Evolutionary conservation across 2,888 invertebrate species (phyloP).

Genomic region (Papilio demoleus): DNA sequence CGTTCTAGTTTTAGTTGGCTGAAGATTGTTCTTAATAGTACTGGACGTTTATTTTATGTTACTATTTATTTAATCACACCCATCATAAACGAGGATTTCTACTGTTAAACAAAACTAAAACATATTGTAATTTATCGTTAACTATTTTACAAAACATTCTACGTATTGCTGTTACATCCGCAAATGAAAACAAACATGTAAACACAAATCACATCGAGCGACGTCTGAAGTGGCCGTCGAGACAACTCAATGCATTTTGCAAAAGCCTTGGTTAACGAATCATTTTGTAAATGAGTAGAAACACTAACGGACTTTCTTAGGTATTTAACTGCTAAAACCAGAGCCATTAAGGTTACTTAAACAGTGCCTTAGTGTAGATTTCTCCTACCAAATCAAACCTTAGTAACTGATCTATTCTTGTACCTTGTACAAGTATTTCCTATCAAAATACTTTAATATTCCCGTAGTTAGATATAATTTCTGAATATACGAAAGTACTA

Average conservation of each 20-base stretch:
- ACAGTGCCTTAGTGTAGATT: background rate
- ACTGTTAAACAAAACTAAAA: background rate
- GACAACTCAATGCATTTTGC: background rate
- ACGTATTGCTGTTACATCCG: background rate
- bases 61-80: background rate
- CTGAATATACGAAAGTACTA: background rate
- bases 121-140: background rate
- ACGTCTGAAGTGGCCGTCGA: background rate
- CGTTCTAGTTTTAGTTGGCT: constrained; percentile 1
- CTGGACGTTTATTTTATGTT: background rate
- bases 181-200: background rate
- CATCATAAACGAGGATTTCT: background rate
- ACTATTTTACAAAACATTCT: background rate
- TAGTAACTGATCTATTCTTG: too few relatives aligned
- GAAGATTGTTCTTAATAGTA: background rate
- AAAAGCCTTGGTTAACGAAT: background rate
- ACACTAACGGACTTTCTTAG: background rate
- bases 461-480: too few relatives aligned
- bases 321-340: background rate
- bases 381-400: too few relatives aligned
- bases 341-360: background rate
- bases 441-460: too few relatives aligned
- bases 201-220: background rate
- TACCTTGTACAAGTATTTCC: too few relatives aligned
- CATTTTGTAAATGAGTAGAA: background rate